These are phyloP conservation scores for Horisme vitalbata DNA, from an alignment of 2,888 invertebrate species.

Conservation along the genomic window DNA sequence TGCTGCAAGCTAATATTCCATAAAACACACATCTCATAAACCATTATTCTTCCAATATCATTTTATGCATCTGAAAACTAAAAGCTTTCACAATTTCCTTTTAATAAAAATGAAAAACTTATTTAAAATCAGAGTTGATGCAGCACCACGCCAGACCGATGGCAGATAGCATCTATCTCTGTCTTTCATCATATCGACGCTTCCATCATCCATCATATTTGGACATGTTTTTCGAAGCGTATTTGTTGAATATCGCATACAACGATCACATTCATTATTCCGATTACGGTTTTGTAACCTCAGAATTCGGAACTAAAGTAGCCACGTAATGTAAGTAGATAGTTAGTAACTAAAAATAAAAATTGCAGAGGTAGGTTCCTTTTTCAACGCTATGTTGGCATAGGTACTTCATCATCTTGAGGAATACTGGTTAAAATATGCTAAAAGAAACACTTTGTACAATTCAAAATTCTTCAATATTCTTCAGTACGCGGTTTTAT, in stretches of 20 bases:
- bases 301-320: no score
- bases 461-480: no score
- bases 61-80: constrained; percentile 19
- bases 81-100: constrained; percentile 24
- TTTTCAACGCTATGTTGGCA: no score
- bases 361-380: no score
- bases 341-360: no score
- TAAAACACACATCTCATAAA: not conserved
- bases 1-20: no score
- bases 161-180: constrained; percentile 53
- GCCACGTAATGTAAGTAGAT: no score
- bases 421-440: no score
- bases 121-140: constrained; percentile 29
- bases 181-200: constrained; percentile 69
- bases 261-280: constrained; percentile 71
- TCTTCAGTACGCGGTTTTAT: constrained; percentile 27
- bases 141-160: constrained; percentile 40
- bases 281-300: constrained; percentile 48
- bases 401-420: no score
- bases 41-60: constrained; percentile 9
- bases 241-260: constrained; percentile 72
- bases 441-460: no score
- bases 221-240: constrained; percentile 75
- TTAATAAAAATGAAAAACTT: constrained; percentile 22
- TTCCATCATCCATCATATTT: constrained; percentile 75